Conservation (phyloP, 2,888 invertebrate genomes). For the Minunthozetes semirufus region DNA sequence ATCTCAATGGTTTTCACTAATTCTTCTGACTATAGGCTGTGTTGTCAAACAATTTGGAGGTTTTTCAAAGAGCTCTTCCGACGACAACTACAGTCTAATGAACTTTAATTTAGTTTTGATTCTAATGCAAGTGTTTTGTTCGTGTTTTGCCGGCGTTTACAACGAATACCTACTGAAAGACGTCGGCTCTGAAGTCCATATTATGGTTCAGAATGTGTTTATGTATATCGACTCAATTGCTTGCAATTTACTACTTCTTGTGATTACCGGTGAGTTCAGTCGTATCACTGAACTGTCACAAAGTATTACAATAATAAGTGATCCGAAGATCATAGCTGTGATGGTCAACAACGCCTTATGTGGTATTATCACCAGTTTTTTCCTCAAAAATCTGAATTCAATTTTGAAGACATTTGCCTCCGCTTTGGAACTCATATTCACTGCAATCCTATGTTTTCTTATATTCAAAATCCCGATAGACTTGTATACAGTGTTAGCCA, state of each 20-base stretch:
- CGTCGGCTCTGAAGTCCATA: conserved; percentile 71
- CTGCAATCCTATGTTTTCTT: conserved; percentile 73
- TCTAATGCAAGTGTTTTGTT: conserved; percentile 62
- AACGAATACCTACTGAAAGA: conserved; percentile 88
- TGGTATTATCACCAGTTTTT: conserved; percentile 88
- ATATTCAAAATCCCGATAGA: conserved; percentile 78
- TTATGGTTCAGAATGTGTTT: conserved; percentile 87
- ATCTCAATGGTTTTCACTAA: conserved; percentile 82
- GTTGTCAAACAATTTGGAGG: conserved; percentile 72
- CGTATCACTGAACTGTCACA: conserved; percentile 2
- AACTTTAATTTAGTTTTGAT: conserved; percentile 40
- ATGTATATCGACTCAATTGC: conserved; percentile 90
- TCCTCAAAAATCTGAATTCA: conserved; percentile 83
- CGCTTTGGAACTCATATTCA: conserved; percentile 81
- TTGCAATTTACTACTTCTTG: conserved; percentile 71
- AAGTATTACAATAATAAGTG: conserved; percentile 39
- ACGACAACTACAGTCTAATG: not conserved
- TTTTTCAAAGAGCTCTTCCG: not conserved
- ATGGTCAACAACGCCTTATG: conserved; percentile 82
- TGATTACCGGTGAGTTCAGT: conserved; percentile 46
- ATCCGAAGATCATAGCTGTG: conserved; percentile 64
- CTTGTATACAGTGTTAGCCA: conserved; percentile 70
- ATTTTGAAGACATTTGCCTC: conserved; percentile 93
- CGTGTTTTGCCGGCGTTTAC: conserved; percentile 90
- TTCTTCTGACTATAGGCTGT: conserved; percentile 77